Base-by-base conservation (phyloP, 2,113 vertebrate species). In the Neolamprologus falcicula region DNA sequence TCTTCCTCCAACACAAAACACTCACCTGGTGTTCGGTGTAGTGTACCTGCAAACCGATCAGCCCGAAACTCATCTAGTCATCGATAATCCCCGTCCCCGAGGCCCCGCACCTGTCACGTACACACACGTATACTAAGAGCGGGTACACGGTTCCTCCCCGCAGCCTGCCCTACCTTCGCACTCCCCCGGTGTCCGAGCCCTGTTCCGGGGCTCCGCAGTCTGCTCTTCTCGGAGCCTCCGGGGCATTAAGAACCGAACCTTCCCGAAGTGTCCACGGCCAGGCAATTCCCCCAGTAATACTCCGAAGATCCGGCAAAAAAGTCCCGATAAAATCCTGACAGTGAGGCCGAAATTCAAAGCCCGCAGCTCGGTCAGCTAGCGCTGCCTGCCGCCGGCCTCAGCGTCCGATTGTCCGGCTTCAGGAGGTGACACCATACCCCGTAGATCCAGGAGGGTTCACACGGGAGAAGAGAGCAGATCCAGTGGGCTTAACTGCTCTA, bases 101-200 rank as follows among this genome's bases (percentile, higher is more conserved):
- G 11, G 24, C 40, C 81, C 40, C 24, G 6, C 57, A 16, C 61
- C 40, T 17, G 26, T n/a, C 24, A 9, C 37, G n/a, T 13, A 54
- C 21, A 42, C 21, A 16, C 42, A 35, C 5, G 24, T 71, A 42
- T 14, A 42, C 24, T 37, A 59, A 50, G 71, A 59, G 13, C 35
- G 26, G 55, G 35, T 24, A n/a, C 52, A 57, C n/a, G 3, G 33
- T 66, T 37, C 7, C 19, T 57, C 55, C 19, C 16, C 16, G 5
- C 7, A 78, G 80, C 89, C 54, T n/a, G 82, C 92, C 92, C 76
- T 92, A 96, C 94, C 96, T 93, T 80, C 85, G 88, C 66, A n/a
- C 83, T 83, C 54, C 83, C 87, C 91, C 93, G 90, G 87, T 83
- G 89, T 91, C 87, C 66, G 88, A 92, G 88, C 90, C 84, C 90